Base-by-base conservation (phyloP, 1,140 invertebrate species). In the Bombus vancouverensis region DNA sequence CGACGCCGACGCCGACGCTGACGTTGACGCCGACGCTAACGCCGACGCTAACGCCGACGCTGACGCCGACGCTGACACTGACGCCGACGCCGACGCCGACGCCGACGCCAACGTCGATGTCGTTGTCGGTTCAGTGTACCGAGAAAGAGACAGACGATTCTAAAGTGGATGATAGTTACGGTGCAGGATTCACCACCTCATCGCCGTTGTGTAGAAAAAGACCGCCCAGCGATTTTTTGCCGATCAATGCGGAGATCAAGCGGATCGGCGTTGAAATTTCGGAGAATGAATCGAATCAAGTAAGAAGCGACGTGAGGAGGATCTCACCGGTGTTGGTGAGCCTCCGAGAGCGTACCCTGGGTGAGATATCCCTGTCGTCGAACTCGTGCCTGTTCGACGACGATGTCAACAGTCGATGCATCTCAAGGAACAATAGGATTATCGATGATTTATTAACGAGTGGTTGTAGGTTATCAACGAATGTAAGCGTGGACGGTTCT, bases 251-350 rank as follows among this genome's bases (percentile, higher is more conserved):
- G 0, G 94, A 94, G 66, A 92, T 93, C n/a, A 94, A 93, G 65
- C 92, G 88, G 34, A 93, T 95, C 72, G 94, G 94, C 10, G 89
- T 93, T 8, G 95, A 95, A 78, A 92, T 95, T 10, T 93, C 95
- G 4, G 94, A 94, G 70, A 94, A 95, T 59, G 86, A 94, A 15
- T 91, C 93, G 12, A 94, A 92, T 44, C 94, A 94, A 70, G 88
- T 94, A 73, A 92, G 92, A 32, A 94, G 94, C 77, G 94, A 95
- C 37, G 91, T 94, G 32, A 93, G 92, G 37, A 92, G 94, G 42
- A 87, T 95, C 62, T 95, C 94, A 2, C 94, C 95, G 65, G 93
- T 95, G 34, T 83, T 94, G 77, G 94, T 95, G 22, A 94, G 94
- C 39, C 91, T 93, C 8, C 91, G 92, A 0, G 95, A 95, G 70